Conservation (phyloP, 2,113 vertebrate species). For the Micromys minutus region DNA sequence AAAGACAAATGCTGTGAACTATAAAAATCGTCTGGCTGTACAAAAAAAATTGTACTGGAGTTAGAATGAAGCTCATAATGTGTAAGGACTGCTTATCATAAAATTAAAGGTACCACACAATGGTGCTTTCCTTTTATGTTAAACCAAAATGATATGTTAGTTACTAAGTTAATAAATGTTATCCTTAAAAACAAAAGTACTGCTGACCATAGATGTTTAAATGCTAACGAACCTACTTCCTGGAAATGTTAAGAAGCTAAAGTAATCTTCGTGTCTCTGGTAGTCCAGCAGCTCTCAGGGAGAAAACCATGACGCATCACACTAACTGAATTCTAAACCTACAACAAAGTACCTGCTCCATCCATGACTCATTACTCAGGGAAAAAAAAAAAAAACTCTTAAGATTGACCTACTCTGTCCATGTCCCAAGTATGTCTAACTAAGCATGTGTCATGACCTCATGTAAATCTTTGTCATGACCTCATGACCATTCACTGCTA, state of each 20-base stretch:
- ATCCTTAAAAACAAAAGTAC: not conserved
- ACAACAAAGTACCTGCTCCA: not conserved
- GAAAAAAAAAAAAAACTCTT: constrained; percentile 29
- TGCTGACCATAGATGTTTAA: not conserved
- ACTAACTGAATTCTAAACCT: constrained; percentile 30
- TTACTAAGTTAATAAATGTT: not conserved
- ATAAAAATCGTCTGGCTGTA: not conserved
- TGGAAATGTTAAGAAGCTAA: not conserved
- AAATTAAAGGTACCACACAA: not conserved
- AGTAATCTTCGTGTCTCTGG: not conserved
- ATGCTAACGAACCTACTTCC: not conserved
- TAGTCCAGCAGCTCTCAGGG: not conserved
- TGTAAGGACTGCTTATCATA: constrained; percentile 7
- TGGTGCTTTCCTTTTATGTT: not conserved
- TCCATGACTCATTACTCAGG: not conserved
- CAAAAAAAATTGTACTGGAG: not conserved
- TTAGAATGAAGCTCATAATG: constrained; percentile 55
- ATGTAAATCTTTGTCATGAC: not conserved
- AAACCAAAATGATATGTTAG: not conserved
- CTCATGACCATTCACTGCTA: not conserved
- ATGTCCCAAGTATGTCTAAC: not conserved
- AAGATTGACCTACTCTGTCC: not conserved
- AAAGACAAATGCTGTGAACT: not conserved
- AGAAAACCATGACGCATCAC: not conserved
- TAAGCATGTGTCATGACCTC: not conserved